Base-by-base conservation (phyloP, 2,888 invertebrate genomes). In the Chloroclysta siterata region DNA sequence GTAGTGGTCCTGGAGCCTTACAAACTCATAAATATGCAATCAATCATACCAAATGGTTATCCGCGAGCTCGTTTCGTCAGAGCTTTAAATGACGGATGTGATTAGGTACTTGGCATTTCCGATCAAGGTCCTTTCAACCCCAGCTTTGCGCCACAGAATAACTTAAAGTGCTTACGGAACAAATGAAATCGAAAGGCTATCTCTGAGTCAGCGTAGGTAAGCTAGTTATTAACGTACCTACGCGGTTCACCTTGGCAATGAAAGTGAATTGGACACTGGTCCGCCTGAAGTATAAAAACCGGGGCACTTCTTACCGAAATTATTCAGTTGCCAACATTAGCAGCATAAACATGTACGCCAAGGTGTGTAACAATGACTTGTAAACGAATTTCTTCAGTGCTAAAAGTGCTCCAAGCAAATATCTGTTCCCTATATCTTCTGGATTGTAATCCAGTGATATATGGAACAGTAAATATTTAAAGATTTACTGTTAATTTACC, bases 311-410 rank as follows among this genome's bases (percentile, higher is more conserved):
- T 77, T 80, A 73, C 75, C 76, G 76, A 88, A 85, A 90, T 87
- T 92, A 93, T 91, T 93, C 92, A 92, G 92, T 92, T 91, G 74
- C 91, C 92, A 90, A 87, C 89, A 80, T 81, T 85, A 85, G 79
- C 81, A 84, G 82, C 80, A 88, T 80, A 87, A 92, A 91, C 92
- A 93, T 93, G 93, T 93, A 87, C 92, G 89, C 93, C 77, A 93
- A 93, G 92, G 92, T 93, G 81, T 79, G 88, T 87, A 75, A 72
- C 52, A 69, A 68, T 58, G 51, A 54, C 47, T 54, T 66, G 48
- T 28, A 39, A 39, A 36, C 14, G 39, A 7, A 48, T 53, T 42
- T 64, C 46, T 52, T 50, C 22, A 60, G 58, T 57, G 44, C 33
- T 52, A 44, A 44, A 48, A 50, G 28, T 47, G 28, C 47, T 22